Evolutionary conservation across 2,113 vertebrate genomes (phyloP).

Genomic region (Podiceps cristatus): DNA sequence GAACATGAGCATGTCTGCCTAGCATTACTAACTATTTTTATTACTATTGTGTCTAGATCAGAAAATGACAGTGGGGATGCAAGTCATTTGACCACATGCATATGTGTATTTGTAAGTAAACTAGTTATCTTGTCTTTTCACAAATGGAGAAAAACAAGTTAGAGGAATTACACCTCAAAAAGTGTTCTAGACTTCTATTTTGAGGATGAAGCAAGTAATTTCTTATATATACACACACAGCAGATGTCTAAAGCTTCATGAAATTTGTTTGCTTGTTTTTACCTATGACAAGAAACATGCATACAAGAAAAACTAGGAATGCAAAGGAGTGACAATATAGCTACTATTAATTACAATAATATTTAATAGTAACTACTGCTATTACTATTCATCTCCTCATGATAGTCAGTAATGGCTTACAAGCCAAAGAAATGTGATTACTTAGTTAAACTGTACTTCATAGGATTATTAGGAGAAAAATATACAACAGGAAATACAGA

Average conservation of each 20-base stretch:
- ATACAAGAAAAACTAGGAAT: not conserved
- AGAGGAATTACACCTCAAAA: not conserved
- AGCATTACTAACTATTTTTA: not conserved
- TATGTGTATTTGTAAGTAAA: not conserved
- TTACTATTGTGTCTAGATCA: not conserved
- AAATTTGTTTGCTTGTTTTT: not conserved
- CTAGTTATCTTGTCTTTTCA: not conserved
- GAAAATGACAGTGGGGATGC: not conserved
- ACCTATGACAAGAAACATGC: not conserved
- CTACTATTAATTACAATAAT: not conserved
- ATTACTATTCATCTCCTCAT: not conserved
- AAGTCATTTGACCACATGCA: not conserved
- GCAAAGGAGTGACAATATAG: not conserved
- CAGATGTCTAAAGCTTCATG: not conserved
- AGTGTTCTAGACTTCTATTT: not conserved
- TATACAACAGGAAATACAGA: not conserved
- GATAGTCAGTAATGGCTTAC: not conserved
- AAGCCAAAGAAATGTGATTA: not conserved
- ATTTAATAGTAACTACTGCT: not conserved
- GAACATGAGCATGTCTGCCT: not conserved
- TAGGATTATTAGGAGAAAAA: not conserved
- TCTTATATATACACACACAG: not conserved
- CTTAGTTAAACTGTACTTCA: not conserved
- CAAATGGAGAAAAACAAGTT: not conserved
- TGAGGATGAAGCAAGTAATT: not conserved